Conservation (phyloP, 2,797 vertebrate species). For the Macropus fuliginosus region DNA sequence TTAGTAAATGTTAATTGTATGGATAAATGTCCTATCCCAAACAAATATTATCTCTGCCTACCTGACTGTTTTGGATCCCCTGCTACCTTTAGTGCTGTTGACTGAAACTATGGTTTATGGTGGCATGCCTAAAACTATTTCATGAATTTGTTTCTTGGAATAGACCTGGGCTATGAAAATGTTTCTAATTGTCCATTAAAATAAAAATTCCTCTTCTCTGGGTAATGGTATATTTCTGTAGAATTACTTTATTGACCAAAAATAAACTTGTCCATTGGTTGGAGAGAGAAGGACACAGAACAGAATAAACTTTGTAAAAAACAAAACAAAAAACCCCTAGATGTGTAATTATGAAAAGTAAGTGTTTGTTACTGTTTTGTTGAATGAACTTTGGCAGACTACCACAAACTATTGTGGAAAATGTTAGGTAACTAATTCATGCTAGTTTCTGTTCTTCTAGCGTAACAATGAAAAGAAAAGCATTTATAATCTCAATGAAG, state of each 20-base stretch:
- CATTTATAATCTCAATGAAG: slow-evolving; percentile 95
- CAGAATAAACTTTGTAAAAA: not conserved
- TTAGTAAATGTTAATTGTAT: not conserved
- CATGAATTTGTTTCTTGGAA: not conserved
- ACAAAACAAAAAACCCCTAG: not conserved
- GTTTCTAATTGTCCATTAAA: not conserved
- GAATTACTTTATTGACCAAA: not conserved
- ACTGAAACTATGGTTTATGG: not conserved
- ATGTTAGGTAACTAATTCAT: slow-evolving; percentile 1
- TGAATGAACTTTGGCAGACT: not conserved
- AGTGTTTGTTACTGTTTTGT: not conserved
- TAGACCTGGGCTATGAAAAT: not conserved
- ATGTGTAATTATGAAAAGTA: not conserved
- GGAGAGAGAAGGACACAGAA: not conserved
- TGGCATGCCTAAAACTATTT: accelerated
- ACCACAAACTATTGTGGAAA: not conserved
- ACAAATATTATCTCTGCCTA: accelerated
- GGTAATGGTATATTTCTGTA: too few species aligned
- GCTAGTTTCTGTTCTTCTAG: slow-evolving; percentile 81
- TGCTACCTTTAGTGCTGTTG: not conserved
- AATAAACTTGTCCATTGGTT: not conserved
- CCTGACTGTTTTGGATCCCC: not conserved
- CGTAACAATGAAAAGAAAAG: slow-evolving; percentile 91
- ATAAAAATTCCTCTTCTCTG: not conserved
- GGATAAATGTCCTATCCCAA: not conserved